Base-by-base conservation (phyloP, 92 coral and sea anemone genomes). In the Epizoanthus scotinus region DNA sequence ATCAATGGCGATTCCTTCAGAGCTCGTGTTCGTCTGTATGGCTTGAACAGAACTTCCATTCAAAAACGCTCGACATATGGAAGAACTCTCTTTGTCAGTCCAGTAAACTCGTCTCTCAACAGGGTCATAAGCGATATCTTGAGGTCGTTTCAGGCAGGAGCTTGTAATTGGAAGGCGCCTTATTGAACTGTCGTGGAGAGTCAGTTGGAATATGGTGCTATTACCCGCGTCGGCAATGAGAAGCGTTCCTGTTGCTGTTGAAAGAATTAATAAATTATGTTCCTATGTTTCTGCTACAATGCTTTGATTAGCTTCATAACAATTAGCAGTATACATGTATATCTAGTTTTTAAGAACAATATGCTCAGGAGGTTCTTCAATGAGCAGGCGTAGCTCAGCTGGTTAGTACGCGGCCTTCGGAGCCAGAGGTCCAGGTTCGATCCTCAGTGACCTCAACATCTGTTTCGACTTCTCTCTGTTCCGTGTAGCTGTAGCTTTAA, bases 111-210 rank as follows among this genome's bases (percentile, higher is more conserved):
- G 81, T 3, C 47, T 31, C 2, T 75, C 56, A 2, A 34, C 18
- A 59, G 81, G 65, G 54, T 75, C 81, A 58, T 58, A 59, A 21
- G 57, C 18, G 17, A 75, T 27, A 15, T 59, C 81, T 67, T 40
- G 50, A 13, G 81, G 81, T 2, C 55, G 21, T 40, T 42, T 58
- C 8, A 75, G 53, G 17, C 54, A 47, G 25, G 54, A 5, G 54
- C 56, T 36, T 31, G 22, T 29, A 22, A 2, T 36, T 14, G 27
- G 21, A 6, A 22, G 38, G 56, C 49, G 64, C 47, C 8, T 29
- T 10, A 24, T 29, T 17, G 65, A 38, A 2, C 2, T 38, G 3
- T 21, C 8, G 15, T 75, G 20, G n/a, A 60, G 55, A 17, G 14
- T 22, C 22, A 63, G 28, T 25, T 59, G 49, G 40, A 59, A 22